phyloP scores from a whole-genome alignment of 2,113 vertebrate genomes.

The Pachycephala philippinensis region DNA sequence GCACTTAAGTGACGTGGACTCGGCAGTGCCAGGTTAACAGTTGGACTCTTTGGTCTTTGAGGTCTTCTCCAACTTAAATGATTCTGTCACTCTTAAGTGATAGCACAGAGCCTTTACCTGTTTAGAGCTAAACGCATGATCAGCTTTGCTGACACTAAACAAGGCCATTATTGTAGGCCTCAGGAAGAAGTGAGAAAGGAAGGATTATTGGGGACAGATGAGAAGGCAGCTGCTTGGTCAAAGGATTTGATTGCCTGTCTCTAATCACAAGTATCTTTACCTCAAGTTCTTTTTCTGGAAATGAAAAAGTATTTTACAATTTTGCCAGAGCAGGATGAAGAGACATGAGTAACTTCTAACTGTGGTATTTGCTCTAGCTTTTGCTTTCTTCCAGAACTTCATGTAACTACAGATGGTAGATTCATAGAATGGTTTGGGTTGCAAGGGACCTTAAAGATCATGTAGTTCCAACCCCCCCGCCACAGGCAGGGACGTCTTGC shows the following conservation, averaged over 20 bases:
- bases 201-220: neutral
- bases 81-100: neutral
- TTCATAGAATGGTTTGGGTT: neutral
- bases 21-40: neutral
- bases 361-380: neutral
- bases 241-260: neutral
- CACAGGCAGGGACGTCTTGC: neutral
- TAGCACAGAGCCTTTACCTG: neutral
- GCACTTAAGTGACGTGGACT: neutral
- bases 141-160: neutral
- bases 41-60: neutral
- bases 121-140: neutral
- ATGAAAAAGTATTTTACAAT: neutral
- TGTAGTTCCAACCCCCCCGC: fast-evolving
- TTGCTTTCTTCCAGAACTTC: neutral
- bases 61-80: neutral
- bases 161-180: neutral
- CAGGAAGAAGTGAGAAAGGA: neutral
- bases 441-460: neutral
- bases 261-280: neutral
- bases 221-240: neutral
- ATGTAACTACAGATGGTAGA: neutral
- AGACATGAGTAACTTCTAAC: neutral
- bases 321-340: neutral
- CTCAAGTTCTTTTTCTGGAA: neutral